Percentiles rank a stretch among this genome's conserved stretches.
These are phyloP conservation scores for Lethenteron reissneri DNA, from an alignment of 2,113 vertebrate species.

Conservation along the genomic window DNA sequence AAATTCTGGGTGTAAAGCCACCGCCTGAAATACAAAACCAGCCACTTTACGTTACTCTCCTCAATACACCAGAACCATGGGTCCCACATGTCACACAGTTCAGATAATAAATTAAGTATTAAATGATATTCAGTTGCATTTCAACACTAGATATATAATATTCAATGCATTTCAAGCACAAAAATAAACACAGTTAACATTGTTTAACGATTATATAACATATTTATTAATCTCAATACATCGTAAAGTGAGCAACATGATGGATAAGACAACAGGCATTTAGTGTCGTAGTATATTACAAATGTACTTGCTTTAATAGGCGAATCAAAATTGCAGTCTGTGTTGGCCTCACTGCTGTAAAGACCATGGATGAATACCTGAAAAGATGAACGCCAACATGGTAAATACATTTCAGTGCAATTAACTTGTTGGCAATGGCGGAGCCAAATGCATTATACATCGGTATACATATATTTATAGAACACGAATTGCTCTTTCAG, in stretches of 20 bases:
- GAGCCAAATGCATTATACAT: too few species aligned
- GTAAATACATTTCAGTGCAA: too few species aligned
- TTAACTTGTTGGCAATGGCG: too few species aligned
- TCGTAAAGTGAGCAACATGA: too few species aligned
- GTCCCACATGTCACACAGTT: constrained; percentile 7
- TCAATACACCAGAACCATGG: constrained; percentile 7
- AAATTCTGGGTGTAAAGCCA: constrained; percentile 75
- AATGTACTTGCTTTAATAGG: constrained; percentile 67
- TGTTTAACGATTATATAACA: not conserved
- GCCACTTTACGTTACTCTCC: constrained; percentile 7
- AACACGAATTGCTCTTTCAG: too few species aligned
- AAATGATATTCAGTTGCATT: not conserved
- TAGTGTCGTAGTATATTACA: too few species aligned
- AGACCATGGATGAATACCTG: constrained; percentile 3
- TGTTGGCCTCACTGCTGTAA: not conserved
- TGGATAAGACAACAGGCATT: too few species aligned
- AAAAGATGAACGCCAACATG: too few species aligned
- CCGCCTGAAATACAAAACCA: constrained; percentile 20
- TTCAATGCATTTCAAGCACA: not conserved
- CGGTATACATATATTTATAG: too few species aligned
- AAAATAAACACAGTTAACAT: not conserved
- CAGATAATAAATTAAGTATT: not conserved
- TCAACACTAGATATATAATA: too few species aligned
- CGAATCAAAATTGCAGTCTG: constrained; percentile 43
- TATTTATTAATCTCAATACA: too few species aligned